Base-by-base conservation (phyloP, 2,888 invertebrate species). In the Dioctria rufipes region DNA sequence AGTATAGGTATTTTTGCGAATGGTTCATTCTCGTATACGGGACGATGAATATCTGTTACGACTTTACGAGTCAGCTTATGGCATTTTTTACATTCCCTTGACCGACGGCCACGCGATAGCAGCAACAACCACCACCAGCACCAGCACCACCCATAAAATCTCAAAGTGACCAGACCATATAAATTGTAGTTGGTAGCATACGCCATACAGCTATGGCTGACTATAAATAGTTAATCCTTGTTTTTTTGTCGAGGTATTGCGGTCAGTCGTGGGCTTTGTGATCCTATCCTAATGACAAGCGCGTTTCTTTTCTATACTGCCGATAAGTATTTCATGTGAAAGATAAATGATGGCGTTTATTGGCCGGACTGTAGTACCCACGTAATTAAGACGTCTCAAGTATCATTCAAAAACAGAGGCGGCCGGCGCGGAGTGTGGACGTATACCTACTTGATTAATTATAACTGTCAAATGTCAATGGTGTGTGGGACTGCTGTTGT, bases 61-160 rank as follows among this genome's bases (percentile, higher is more conserved):
- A 25, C 25, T 25, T 40, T 42, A 6, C 65, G 61, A 4, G 4
- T 42, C 65, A 13, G 42, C 42, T 65, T 1, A 42, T 65, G 65
- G 65, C 65, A 65, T 65, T 65, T 65, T 65, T 65, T 42, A 42
- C 40, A 65, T 65, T 65, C 65, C 42, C 65, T 65, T 42, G 42
- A 25, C 25, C 25, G 25, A 25, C 25, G 25, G 65, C 65, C 65
- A 65, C 65, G 42, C 65, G 65, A 65, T 65, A 65, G 11, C 9
- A 42, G 4, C 40, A 8, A n/a, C 65, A 40, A 40, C 11, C 40
- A 42, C 25, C 1, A 25, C 1, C 25, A 25, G 40, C 65, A 65
- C 25, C 1, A 25, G 25, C 25, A 25, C 65, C 65, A 65, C 65
- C 65, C 65, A 25, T 63, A 40, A n/a, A 42, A 40, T 13, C 65